These are phyloP conservation scores for Eumeta japonica DNA, from an alignment of 1,140 invertebrate species.

Conservation along the genomic window DNA sequence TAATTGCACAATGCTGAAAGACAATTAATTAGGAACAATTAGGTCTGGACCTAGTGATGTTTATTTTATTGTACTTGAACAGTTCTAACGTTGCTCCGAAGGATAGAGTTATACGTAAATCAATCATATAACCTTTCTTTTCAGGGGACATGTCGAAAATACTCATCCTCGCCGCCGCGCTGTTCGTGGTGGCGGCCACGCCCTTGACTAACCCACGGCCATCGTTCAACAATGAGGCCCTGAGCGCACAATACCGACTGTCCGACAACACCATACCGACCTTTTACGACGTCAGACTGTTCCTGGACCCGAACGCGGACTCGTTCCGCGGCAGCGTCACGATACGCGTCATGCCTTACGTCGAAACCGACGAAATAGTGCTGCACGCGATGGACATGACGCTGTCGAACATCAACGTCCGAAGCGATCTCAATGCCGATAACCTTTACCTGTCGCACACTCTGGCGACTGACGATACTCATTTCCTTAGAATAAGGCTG, in stretches of 20 bases:
- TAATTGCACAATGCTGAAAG: too few relatives aligned
- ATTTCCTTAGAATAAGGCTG: constrained; percentile 34
- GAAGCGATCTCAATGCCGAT: constrained; percentile 8
- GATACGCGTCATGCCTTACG: constrained; percentile 52
- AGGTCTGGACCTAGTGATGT: too few relatives aligned
- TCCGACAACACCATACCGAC: constrained; percentile 60
- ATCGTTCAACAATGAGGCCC: constrained; percentile 12
- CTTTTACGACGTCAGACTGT: constrained; percentile 65
- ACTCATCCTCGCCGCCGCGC: constrained; percentile 22
- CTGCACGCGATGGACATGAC: constrained; percentile 53
- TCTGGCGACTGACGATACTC: constrained; percentile 30
- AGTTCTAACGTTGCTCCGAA: background rate
- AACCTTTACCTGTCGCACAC: constrained; percentile 9
- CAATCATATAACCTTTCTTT: background rate
- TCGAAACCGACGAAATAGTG: constrained; percentile 46
- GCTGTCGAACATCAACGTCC: constrained; percentile 23
- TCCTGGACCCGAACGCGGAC: constrained; percentile 58
- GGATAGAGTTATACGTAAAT: background rate
- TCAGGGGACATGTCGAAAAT: too few relatives aligned
- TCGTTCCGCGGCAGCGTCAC: constrained; percentile 61
- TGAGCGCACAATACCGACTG: constrained; percentile 52
- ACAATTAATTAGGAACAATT: too few relatives aligned
- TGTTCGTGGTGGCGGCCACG: constrained; percentile 20
- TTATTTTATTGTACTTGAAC: background rate
- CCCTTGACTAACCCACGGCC: constrained; percentile 14